These are phyloP conservation scores for Strigamia crassipes DNA, from an alignment of 2,888 invertebrate genomes.

Conservation along the genomic window DNA sequence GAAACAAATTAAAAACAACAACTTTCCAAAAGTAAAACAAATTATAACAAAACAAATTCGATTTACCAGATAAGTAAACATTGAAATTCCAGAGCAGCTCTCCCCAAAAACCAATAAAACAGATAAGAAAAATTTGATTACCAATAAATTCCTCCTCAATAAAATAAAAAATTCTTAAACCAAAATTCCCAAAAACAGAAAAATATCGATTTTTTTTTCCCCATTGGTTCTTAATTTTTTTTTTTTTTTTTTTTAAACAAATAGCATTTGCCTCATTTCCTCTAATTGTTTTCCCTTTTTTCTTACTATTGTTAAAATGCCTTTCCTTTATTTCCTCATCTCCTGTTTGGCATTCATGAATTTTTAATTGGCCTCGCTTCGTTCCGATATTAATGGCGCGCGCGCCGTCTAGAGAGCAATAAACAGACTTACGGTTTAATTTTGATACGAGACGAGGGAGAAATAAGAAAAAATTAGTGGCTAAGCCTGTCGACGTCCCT, in stretches of 20 bases:
- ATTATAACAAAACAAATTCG: too few species aligned
- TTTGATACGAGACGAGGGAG: slow-evolving; percentile 17
- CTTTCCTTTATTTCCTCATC: neutral
- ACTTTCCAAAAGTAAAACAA: too few species aligned
- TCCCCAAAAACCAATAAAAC: too few species aligned
- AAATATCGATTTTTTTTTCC: neutral
- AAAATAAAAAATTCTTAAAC: neutral
- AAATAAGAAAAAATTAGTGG: slow-evolving; percentile 16
- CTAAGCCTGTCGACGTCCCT: slow-evolving; percentile 11
- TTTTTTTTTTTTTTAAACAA: neutral
- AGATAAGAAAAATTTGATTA: too few species aligned
- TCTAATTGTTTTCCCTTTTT: neutral
- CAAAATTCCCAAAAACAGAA: too few species aligned
- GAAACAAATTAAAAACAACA: too few species aligned
- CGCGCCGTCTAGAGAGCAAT: neutral
- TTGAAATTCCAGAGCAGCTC: too few species aligned
- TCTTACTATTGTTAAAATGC: neutral
- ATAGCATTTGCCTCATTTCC: neutral
- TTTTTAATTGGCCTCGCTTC: slow-evolving; percentile 18
- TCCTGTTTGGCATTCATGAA: neutral
- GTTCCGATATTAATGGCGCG: slow-evolving; percentile 1
- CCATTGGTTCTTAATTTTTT: too few species aligned
- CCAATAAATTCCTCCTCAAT: neutral
- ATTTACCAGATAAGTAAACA: too few species aligned
- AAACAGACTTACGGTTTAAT: slow-evolving; percentile 19